Evolutionary conservation across 2,888 invertebrate genomes (phyloP), one percentile per base, ranked within the genome.

Genomic region (Sinhomidia bicolor): DNA sequence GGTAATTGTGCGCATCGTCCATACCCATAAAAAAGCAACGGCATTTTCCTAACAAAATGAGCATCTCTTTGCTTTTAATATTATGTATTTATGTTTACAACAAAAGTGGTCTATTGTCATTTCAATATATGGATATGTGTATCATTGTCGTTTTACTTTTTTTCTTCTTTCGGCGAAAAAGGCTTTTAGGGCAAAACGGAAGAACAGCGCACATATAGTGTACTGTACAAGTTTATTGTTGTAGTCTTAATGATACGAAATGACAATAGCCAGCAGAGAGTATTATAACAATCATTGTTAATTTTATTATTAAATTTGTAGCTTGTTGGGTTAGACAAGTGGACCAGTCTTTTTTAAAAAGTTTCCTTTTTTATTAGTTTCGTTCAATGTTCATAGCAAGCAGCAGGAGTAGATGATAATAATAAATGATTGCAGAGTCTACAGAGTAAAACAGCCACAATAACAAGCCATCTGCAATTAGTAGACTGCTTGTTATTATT

Each of bases 391-490:
- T 84, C 41, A 76, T 76, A 47, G 47, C 68, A 20, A n/a, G n/a
- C 62, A 47, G 47, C 68, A 47, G 44, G 54, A 74, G 9, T n/a
- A 57, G 36, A 36, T 36, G 36, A 36, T 36, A 7, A 36, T 82
- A 36, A 51, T 51, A 51, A n/a, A 84, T 84, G 76, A 76, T 36
- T 74, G 57, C n/a, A n/a, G n/a, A n/a, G n/a, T 41, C 26, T 20
- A 36, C 7, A 36, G 44, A 12, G 17, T 60, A 29, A 23, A 60
- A 60, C 32, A 78, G 54, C 20, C 78, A 78, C 79, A 85, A 79
- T 79, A 78, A 85, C 62, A 85, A 85, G 79, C 54, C 85, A 86
- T 82, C 84, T 81, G 68, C 86, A 89, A 89, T 89, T 89, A 89
- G 89, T 74, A n/a, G 54, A 26, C 7, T 17, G 44, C 26, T 80